phyloP scores from a whole-genome alignment of 2,888 invertebrate species.

The Prionchulus punctatus region DNA sequence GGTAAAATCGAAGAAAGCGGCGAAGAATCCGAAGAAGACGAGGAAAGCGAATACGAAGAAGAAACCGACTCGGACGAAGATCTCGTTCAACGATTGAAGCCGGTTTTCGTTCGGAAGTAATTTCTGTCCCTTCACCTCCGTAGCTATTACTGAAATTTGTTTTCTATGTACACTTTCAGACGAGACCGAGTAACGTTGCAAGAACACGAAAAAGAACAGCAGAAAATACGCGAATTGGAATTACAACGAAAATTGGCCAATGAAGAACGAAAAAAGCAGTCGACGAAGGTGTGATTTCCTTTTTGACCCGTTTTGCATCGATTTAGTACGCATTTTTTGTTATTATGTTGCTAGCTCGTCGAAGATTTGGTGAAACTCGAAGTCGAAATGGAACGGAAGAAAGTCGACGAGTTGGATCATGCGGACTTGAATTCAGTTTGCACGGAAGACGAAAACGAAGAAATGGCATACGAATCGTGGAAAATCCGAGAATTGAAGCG shows the following conservation, averaged over 20 bases:
- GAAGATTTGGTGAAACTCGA: conserved; percentile 76
- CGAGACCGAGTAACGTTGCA: conserved; percentile 83
- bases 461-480: conserved; percentile 68
- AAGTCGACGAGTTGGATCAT: conserved; percentile 30
- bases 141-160: not conserved
- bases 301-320: conserved; percentile 1
- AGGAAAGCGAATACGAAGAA: conserved; percentile 33
- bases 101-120: conserved; percentile 39
- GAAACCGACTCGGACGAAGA: conserved; percentile 37
- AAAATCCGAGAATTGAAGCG: conserved; percentile 87
- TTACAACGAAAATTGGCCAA: conserved; percentile 62
- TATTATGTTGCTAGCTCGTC: conserved; percentile 45
- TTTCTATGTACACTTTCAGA: conserved; percentile 30
- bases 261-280: conserved; percentile 72
- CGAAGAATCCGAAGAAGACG: conserved; percentile 23
- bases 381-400: conserved; percentile 60
- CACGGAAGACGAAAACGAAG: conserved; percentile 31
- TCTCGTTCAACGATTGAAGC: conserved; percentile 38
- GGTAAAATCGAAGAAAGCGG: conserved; percentile 21
- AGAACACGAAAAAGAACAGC: conserved; percentile 74
- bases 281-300: conserved; percentile 46
- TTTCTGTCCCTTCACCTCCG: not conserved
- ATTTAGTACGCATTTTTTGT: not conserved
- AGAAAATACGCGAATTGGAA: conserved; percentile 66
- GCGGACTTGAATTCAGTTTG: conserved; percentile 22